A percentile compares a stretch with the other conserved stretches of the same genome.
These are phyloP conservation scores for Neotoxoptera formosana DNA, from an alignment of 1,140 invertebrate genomes.

Conservation along the genomic window DNA sequence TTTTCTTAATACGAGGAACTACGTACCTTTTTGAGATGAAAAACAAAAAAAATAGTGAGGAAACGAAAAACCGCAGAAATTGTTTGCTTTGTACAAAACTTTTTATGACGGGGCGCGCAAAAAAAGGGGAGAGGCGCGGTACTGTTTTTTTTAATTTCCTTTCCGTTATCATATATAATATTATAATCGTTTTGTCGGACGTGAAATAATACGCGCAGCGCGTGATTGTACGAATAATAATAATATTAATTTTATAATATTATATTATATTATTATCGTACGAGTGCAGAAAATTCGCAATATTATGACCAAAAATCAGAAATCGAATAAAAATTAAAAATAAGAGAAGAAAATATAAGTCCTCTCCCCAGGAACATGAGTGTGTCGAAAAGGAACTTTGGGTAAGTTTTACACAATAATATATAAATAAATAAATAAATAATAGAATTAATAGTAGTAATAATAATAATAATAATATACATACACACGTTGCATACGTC, in stretches of 20 bases:
- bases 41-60: background rate
- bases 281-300: background rate
- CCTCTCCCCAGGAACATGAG: slow-evolving; percentile 56
- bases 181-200: background rate
- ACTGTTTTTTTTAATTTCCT: background rate
- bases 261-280: background rate
- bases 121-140: slow-evolving; percentile 33
- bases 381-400: slow-evolving; percentile 53
- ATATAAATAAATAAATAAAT: background rate
- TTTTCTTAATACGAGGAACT: slow-evolving; percentile 51
- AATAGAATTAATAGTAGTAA: background rate
- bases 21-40: slow-evolving; percentile 40
- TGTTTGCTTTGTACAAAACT: background rate
- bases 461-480: slow-evolving; percentile 43
- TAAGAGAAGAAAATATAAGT: background rate
- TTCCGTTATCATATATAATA: background rate
- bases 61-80: slow-evolving; percentile 26
- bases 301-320: background rate
- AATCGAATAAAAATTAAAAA: background rate
- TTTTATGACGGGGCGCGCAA: background rate
- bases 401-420: slow-evolving; percentile 51
- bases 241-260: background rate
- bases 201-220: background rate
- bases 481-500: background rate
- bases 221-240: too few species aligned